Conservation (phyloP, 2,888 invertebrate species). For the Perithous albicinctus region DNA sequence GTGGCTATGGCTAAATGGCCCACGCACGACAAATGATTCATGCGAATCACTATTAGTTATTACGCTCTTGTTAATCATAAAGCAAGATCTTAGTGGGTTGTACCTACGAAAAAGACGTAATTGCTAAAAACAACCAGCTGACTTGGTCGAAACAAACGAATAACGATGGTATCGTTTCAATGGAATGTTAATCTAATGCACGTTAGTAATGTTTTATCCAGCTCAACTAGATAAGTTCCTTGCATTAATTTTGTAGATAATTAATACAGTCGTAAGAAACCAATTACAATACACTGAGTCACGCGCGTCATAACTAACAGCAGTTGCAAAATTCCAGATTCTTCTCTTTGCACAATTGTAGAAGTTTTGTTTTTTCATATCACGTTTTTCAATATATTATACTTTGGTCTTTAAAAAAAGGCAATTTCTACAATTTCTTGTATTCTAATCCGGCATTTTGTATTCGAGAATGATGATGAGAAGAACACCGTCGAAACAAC, state of each 20-base stretch:
- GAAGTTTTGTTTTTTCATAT: too few species aligned
- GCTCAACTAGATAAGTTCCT: conserved; percentile 46
- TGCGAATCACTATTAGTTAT: conserved; percentile 64
- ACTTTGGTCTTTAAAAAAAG: too few species aligned
- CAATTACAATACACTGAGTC: conserved; percentile 46
- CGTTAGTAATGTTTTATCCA: conserved; percentile 42
- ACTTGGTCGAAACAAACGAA: conserved; percentile 13
- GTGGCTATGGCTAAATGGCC: conserved; percentile 37
- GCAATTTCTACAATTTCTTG: too few species aligned
- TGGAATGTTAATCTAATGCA: conserved; percentile 51
- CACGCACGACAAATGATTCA: conserved; percentile 67
- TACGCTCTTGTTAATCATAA: conserved; percentile 65
- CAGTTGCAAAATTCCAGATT: conserved; percentile 1
- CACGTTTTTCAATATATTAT: too few species aligned
- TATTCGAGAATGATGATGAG: too few species aligned
- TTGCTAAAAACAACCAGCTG: conserved; percentile 12
- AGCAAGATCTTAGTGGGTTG: conserved; percentile 60
- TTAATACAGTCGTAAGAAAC: conserved; percentile 41
- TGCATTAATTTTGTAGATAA: conserved; percentile 39
- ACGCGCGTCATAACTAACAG: conserved; percentile 10
- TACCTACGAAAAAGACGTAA: conserved; percentile 56
- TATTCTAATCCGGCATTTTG: too few species aligned
- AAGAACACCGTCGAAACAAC: too few species aligned
- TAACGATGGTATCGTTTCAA: conserved; percentile 42
- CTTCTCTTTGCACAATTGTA: too few species aligned